Base-by-base conservation (phyloP, 2,888 invertebrate species). In the Cepaea hortensis region DNA sequence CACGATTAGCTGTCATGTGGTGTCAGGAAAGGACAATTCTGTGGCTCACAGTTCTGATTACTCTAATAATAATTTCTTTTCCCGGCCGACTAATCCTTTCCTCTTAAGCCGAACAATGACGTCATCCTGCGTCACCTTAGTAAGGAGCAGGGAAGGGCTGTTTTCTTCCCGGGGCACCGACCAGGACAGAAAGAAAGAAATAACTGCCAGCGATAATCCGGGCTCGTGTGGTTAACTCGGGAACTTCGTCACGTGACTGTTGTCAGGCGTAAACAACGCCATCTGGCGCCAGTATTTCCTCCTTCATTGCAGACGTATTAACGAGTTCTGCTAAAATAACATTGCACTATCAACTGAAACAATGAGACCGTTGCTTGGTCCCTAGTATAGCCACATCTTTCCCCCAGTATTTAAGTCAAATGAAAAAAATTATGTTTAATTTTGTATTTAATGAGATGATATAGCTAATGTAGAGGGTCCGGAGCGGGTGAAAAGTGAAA, bases 221-320 rank as follows among this genome's bases (percentile, higher is more conserved):
- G 73, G 82, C 82, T 82, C 82, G 82, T 82, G 82, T 61, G 82
- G 82, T 82, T 82, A 82, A 82, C 82, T 82, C 82, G 50, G 72
- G 82, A 55, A 72, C 72, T 11, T 55, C 55, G 73, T 82, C 82
- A 82, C 82, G 73, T 82, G 82, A 82, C 82, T 23, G 82, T 73
- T 82, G 82, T 82, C 82, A 73, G 23, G 82, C 82, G 82, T 82
- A 82, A 82, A 82, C 73, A 82, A 55, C 72, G 82, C 82, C 82
- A 82, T 82, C 82, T 82, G 82, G 82, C 48, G 82, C 73, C 82
- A 35, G 73, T 73, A 55, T 82, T 82, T 82, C 55, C 55, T n/a
- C 55, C 55, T 55, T 68, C 9, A 5, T n/a, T 55, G 15, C 23
- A 50, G 73, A 55, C 72, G 61, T 82, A n/a, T 82, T 70, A 55